Evolutionary conservation across 2,797 vertebrate species (phyloP).

Genomic region (Acrossocheilus wenchowensis): DNA sequence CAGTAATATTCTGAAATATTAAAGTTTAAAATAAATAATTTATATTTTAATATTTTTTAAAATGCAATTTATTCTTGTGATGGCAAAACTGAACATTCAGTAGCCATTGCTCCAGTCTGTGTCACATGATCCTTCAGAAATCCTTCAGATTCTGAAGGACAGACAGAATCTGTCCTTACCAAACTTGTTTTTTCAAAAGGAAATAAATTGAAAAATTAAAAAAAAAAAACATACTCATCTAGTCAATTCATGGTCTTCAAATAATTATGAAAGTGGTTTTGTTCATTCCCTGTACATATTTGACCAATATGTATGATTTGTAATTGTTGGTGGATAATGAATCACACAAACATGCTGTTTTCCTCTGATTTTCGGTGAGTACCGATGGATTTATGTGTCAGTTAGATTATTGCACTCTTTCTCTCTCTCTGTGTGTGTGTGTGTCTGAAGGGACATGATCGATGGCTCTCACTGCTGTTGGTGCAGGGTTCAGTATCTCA

Average conservation of each 20-base stretch:
- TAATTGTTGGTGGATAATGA: not conserved
- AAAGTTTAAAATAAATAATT: not conserved
- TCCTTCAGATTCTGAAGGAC: not conserved
- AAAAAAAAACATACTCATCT: too few species aligned
- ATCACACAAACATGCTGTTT: not conserved
- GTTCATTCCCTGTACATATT: not conserved
- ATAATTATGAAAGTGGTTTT: not conserved
- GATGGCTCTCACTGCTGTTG: conserved; percentile 90
- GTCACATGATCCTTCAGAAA: not conserved
- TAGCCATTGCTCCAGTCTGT: not conserved
- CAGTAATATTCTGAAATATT: not conserved
- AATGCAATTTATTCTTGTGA: not conserved
- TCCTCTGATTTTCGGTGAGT: conserved; percentile 31
- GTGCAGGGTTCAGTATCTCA: conserved; percentile 84
- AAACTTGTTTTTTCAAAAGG: not conserved
- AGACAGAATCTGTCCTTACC: not conserved
- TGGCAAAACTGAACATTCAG: too few species aligned
- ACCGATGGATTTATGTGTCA: conserved; percentile 29
- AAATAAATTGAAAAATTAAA: not conserved
- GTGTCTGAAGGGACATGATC: conserved; percentile 79
- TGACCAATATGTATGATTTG: not conserved
- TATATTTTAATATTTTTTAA: not conserved
- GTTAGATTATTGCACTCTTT: conserved; percentile 45
- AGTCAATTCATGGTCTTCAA: not conserved
- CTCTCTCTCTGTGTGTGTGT: conserved; percentile 50